phyloP scores from a whole-genome alignment of 2,113 vertebrate species.

The Ondatra zibethicus region DNA sequence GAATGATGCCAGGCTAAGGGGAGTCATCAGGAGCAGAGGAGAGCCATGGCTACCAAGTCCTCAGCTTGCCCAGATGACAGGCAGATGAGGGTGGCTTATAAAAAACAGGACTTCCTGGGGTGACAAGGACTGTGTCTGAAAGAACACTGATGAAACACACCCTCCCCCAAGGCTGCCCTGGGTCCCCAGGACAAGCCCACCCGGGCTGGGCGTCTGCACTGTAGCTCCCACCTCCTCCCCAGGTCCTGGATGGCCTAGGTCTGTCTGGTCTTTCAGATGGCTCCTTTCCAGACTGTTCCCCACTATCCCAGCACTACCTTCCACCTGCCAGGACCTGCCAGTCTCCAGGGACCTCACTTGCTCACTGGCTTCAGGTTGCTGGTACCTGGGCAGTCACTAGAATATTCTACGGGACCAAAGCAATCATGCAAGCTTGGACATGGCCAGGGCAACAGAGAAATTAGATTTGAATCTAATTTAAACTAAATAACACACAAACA shows the following conservation, averaged over 20 bases:
- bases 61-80: neutral
- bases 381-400: neutral
- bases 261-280: neutral
- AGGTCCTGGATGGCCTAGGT: neutral
- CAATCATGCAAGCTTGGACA: neutral
- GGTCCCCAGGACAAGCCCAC: neutral
- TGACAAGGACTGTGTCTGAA: neutral
- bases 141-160: neutral
- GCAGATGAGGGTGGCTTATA: neutral
- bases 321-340: neutral
- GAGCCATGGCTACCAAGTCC: no score
- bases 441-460: neutral
- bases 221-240: neutral
- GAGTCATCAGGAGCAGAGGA: neutral
- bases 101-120: neutral
- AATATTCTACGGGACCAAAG: neutral
- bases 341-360: neutral
- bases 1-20: neutral
- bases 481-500: neutral
- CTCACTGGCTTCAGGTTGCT: neutral
- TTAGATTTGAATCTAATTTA: neutral
- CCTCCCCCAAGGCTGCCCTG: neutral
- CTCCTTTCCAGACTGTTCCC: neutral
- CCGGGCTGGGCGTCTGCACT: neutral
- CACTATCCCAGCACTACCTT: neutral